phyloP scores from a whole-genome alignment of 2,888 invertebrate species.

The Hedychridium roseum region DNA sequence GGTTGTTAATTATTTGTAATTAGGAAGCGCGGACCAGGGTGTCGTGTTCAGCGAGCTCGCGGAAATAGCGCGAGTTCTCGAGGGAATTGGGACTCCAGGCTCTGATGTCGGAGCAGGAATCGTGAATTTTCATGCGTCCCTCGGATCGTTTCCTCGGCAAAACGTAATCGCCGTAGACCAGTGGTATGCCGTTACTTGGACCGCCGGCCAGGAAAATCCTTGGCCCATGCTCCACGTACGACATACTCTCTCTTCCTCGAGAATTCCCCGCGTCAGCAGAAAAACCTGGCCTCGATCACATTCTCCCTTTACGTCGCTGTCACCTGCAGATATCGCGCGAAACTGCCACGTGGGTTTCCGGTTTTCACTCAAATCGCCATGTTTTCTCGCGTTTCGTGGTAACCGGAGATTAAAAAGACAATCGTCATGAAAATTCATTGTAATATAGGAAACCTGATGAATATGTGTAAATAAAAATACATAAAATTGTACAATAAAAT shows the following conservation, averaged over 20 bases:
- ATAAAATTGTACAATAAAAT: slow-evolving; percentile 36
- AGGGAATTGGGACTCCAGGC: slow-evolving; percentile 68
- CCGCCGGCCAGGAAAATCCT: slow-evolving; percentile 35
- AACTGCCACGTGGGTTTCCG: neutral
- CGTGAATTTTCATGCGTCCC: slow-evolving; percentile 67
- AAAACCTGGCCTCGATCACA: neutral
- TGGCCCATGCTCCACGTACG: slow-evolving; percentile 43
- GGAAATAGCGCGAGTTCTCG: slow-evolving; percentile 53
- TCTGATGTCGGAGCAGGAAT: slow-evolving; percentile 67
- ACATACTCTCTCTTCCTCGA: slow-evolving; percentile 21
- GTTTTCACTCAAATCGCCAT: neutral
- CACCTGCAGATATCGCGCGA: neutral
- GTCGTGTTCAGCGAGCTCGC: slow-evolving; percentile 49
- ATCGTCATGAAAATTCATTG: slow-evolving; percentile 1
- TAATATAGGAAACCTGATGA: too few relatives aligned
- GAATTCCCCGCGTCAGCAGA: neutral
- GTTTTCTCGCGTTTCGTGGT: slow-evolving; percentile 7
- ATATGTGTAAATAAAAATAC: slow-evolving; percentile 6
- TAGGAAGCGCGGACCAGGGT: slow-evolving; percentile 35
- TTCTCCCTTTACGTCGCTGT: neutral
- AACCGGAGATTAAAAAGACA: slow-evolving; percentile 17
- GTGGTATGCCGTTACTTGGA: slow-evolving; percentile 28
- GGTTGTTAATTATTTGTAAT: slow-evolving; percentile 2
- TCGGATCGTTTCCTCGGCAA: slow-evolving; percentile 65
- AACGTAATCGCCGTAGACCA: slow-evolving; percentile 43